Conservation (phyloP, 2,888 invertebrate genomes). For the Griposia aprilina region DNA sequence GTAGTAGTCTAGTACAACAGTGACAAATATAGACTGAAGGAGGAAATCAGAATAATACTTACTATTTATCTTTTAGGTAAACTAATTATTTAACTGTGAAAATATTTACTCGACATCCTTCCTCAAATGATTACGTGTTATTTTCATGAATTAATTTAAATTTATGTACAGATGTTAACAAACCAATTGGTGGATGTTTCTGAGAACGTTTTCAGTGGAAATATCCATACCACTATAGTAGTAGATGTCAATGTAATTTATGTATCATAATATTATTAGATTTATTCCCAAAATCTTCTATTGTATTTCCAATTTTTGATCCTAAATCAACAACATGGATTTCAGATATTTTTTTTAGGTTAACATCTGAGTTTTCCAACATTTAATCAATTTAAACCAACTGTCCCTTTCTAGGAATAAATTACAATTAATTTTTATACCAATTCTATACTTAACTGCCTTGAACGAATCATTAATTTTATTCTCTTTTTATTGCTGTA, state of each 20-base stretch:
- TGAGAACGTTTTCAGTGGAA: constrained; percentile 31
- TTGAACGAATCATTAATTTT: constrained; percentile 67
- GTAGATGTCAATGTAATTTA: background rate
- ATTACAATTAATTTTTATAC: constrained; percentile 60
- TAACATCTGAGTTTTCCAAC: background rate
- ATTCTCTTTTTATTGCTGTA: constrained; percentile 63
- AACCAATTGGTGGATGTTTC: constrained; percentile 31
- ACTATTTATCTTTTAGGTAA: constrained; percentile 10
- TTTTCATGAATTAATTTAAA: constrained; percentile 40
- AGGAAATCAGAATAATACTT: constrained; percentile 19
- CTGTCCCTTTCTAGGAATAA: constrained; percentile 54
- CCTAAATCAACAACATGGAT: background rate
- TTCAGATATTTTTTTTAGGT: background rate
- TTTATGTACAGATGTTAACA: constrained; percentile 40
- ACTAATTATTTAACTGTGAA: constrained; percentile 26
- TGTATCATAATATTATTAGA: constrained; percentile 2
- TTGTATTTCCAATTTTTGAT: background rate
- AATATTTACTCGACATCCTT: constrained; percentile 28
- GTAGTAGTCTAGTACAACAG: background rate
- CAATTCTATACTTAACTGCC: constrained; percentile 63
- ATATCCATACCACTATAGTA: background rate
- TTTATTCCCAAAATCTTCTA: background rate
- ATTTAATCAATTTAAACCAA: constrained; percentile 17
- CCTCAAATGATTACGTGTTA: constrained; percentile 24
- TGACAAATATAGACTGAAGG: background rate